A percentile compares a stretch with the other conserved stretches of the same genome.
phyloP scores from a whole-genome alignment of 30 jellyfish, hydroid and myxozoan species.

The Rhopilema esculentum region DNA sequence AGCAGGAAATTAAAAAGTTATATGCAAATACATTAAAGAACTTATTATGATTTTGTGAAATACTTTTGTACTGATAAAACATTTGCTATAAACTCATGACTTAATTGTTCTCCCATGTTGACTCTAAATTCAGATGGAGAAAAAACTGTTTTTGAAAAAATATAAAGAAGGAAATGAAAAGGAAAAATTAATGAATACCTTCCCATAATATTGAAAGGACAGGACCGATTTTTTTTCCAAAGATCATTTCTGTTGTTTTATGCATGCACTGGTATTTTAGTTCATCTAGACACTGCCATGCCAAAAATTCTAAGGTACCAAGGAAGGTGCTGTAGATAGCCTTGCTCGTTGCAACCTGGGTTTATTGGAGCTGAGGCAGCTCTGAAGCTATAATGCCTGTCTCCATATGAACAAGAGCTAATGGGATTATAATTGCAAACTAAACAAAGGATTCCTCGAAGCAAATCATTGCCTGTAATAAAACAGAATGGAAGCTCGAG shows the following conservation, averaged over 20 bases:
- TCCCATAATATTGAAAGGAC: conserved; percentile 67
- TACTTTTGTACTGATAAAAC: too few species aligned
- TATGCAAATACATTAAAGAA: too few species aligned
- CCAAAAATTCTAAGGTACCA: conserved; percentile 57
- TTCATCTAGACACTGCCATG: conserved; percentile 70
- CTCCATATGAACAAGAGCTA: conserved; percentile 60
- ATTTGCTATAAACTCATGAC: too few species aligned
- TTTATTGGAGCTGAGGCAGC: conserved; percentile 15
- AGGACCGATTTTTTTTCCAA: conserved; percentile 6
- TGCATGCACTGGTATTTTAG: conserved; percentile 76
- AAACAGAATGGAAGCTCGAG: too few species aligned
- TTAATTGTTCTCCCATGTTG: too few species aligned
- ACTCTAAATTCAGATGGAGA: too few species aligned
- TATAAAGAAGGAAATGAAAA: neutral
- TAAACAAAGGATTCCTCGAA: neutral
- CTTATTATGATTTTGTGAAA: too few species aligned
- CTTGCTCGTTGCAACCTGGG: conserved; percentile 18
- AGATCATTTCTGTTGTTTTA: conserved; percentile 20
- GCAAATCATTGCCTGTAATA: neutral
- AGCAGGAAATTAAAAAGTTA: too few species aligned
- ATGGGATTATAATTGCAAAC: neutral
- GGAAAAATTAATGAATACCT: conserved; percentile 35
- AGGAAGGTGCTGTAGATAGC: conserved; percentile 56
- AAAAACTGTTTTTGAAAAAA: too few species aligned
- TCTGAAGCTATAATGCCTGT: conserved; percentile 5